Conservation (phyloP, 2,113 vertebrate species). For the Otus sunia region DNA sequence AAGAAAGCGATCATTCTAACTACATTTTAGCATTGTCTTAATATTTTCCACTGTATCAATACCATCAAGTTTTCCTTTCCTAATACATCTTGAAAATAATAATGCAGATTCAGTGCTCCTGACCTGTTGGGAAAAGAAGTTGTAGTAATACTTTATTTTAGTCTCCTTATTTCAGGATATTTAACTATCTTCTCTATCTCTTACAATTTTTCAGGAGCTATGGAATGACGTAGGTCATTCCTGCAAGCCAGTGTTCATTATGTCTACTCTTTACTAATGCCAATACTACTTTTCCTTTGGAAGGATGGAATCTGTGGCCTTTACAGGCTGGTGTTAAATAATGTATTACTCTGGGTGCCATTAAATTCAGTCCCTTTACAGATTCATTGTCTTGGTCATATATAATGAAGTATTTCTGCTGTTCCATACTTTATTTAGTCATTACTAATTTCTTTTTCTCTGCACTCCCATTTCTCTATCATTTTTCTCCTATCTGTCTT, state of each 20-base stretch:
- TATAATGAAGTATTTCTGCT: conserved; percentile 32
- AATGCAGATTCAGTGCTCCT: not conserved
- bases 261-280: not conserved
- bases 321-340: not conserved
- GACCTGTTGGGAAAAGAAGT: not conserved
- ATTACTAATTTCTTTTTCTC: conserved; percentile 59
- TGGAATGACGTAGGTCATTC: not conserved
- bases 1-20: not conserved
- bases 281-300: not conserved
- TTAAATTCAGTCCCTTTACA: not conserved
- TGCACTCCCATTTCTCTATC: conserved; percentile 45
- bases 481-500: conserved; percentile 52
- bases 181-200: not conserved
- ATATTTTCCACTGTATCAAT: not conserved
- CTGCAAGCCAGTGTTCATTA: not conserved
- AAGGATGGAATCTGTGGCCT: not conserved
- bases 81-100: conserved; percentile 3
- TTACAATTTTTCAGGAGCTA: not conserved
- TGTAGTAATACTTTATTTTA: conserved; percentile 36
- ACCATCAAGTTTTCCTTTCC: not conserved
- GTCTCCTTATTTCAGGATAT: not conserved
- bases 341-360: not conserved
- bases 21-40: not conserved
- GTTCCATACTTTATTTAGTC: not conserved
- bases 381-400: not conserved